Evolutionary conservation across 37 sponge, comb jelly and placozoan species (phyloP).

Genomic region (Ianthella basta): DNA sequence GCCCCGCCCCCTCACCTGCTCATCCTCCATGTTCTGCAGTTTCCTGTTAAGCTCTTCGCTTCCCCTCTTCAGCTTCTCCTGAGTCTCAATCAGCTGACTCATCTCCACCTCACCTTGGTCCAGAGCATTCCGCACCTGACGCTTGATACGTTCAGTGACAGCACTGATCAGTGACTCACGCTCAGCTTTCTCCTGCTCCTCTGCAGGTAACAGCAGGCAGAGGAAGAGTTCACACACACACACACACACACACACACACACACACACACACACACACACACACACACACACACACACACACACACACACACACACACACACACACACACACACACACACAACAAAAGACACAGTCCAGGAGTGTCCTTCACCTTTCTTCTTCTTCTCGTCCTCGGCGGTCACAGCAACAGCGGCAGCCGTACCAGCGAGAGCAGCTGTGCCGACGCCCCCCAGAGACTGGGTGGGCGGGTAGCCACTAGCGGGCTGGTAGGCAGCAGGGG

Average conservation of each 20-base stretch:
- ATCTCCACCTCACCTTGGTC: slow-evolving; percentile 83
- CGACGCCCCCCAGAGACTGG: background rate
- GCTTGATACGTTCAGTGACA: slow-evolving; percentile 85
- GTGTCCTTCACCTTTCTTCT: background rate
- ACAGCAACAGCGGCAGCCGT: slow-evolving; percentile 17
- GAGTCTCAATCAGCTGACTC: slow-evolving; percentile 62
- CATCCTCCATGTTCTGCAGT: slow-evolving; percentile 73
- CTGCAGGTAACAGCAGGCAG: background rate
- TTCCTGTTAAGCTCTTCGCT: slow-evolving; percentile 69
- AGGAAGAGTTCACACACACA: background rate
- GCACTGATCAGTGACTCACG: slow-evolving; percentile 76
- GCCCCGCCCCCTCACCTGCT: slow-evolving; percentile 85
- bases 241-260: slow-evolving; percentile 3
- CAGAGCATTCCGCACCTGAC: slow-evolving; percentile 71
- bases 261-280: background rate
- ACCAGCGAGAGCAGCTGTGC: slow-evolving; percentile 19
- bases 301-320: too few species aligned
- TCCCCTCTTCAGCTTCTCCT: slow-evolving; percentile 79
- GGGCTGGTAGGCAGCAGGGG: background rate
- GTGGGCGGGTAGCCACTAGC: background rate
- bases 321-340: background rate
- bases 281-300: background rate
- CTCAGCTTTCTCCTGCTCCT: slow-evolving; percentile 47
- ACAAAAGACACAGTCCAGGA: background rate
- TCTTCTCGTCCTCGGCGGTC: slow-evolving; percentile 60